A percentile compares a stretch with the other conserved stretches of the same genome.
These are phyloP conservation scores for Carcinoscorpius rotundicauda DNA, from an alignment of 1,140 invertebrate species.

Conservation along the genomic window DNA sequence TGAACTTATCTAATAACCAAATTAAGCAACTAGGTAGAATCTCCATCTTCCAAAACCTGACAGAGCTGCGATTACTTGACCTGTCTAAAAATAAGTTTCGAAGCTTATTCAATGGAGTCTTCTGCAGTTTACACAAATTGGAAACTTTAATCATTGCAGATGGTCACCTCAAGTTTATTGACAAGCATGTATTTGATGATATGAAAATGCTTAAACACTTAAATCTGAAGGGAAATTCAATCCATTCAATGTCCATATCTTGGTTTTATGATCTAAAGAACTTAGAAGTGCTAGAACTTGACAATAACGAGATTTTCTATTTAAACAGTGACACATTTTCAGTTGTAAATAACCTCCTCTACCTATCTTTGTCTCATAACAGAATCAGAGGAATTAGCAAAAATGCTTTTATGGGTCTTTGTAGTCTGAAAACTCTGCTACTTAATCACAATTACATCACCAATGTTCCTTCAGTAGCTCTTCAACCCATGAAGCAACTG, in stretches of 20 bases:
- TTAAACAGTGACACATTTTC: conserved; percentile 64
- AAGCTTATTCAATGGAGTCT: conserved; percentile 61
- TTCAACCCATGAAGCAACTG: conserved; percentile 37
- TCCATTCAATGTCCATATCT: conserved; percentile 27
- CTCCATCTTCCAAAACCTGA: conserved; percentile 56
- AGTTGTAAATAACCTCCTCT: conserved; percentile 43
- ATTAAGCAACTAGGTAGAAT: conserved; percentile 28
- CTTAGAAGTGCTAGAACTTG: conserved; percentile 48
- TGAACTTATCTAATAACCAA: conserved; percentile 28
- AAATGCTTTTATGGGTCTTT: conserved; percentile 71
- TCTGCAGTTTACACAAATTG: conserved; percentile 54
- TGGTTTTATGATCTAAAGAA: conserved; percentile 26
- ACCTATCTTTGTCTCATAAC: conserved; percentile 66
- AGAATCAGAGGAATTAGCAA: conserved; percentile 70
- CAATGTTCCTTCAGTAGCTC: conserved; percentile 23
- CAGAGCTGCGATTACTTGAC: conserved; percentile 58
- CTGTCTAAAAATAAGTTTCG: conserved; percentile 60
- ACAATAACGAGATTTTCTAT: conserved; percentile 68
- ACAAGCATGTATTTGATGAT: conserved; percentile 45
- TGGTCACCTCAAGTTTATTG: conserved; percentile 42
- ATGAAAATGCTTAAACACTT: conserved; percentile 57
- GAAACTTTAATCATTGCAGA: conserved; percentile 46
- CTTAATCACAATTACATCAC: conserved; percentile 26
- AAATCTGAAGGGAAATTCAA: conserved; percentile 56
- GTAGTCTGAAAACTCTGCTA: conserved; percentile 27